Conservation (phyloP, 2,113 vertebrate genomes). For the Oreochromis spilurus region DNA sequence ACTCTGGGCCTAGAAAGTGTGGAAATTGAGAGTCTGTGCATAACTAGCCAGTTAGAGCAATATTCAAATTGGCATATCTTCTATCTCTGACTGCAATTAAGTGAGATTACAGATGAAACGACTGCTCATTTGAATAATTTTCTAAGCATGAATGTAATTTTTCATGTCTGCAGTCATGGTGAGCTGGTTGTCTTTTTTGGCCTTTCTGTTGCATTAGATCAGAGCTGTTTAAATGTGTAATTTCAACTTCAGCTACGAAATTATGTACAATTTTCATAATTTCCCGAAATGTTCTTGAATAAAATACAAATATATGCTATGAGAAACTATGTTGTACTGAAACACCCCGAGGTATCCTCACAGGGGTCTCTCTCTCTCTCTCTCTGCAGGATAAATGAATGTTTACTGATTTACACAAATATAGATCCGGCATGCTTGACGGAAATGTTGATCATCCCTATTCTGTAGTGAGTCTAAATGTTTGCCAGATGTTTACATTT, state of each 20-base stretch:
- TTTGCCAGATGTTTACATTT: conserved; percentile 78
- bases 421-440: neutral
- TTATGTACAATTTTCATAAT: neutral
- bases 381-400: neutral
- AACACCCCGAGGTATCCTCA: neutral
- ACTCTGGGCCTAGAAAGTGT: neutral
- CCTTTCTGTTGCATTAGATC: neutral
- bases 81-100: neutral
- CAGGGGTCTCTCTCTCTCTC: neutral
- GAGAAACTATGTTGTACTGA: neutral
- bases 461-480: conserved; percentile 60
- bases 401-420: neutral
- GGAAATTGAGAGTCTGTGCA: neutral
- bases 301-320: neutral
- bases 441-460: conserved; percentile 27
- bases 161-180: neutral
- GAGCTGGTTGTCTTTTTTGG: neutral
- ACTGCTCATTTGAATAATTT: neutral
- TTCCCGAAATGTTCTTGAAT: neutral
- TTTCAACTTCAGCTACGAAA: neutral
- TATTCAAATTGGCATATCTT: neutral
- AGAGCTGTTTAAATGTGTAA: neutral
- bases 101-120: neutral
- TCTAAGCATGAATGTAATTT: neutral
- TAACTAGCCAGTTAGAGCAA: neutral